Percentiles rank a stretch among this genome's conserved stretches.
Conservation (phyloP, 2,888 invertebrate genomes). For the Spialia ferax region DNA sequence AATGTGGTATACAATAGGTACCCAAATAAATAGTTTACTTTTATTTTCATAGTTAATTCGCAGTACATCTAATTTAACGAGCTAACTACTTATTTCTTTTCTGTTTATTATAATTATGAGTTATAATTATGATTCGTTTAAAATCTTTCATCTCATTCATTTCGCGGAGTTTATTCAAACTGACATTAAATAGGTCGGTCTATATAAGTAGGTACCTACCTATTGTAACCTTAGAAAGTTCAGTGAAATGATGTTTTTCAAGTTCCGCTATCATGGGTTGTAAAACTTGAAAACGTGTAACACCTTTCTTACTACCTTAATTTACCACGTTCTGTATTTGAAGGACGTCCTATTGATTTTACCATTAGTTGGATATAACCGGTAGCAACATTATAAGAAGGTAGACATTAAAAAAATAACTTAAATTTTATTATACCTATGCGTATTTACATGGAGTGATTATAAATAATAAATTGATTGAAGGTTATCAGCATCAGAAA, state of each 20-base stretch:
- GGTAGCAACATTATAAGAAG: not conserved
- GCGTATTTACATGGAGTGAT: not conserved
- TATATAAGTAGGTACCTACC: not conserved
- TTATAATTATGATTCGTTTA: too few species aligned
- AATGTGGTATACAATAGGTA: too few species aligned
- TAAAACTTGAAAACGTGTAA: slow-evolving; percentile 6
- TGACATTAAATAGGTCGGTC: not conserved
- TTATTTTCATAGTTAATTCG: too few species aligned
- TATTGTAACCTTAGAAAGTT: slow-evolving; percentile 28
- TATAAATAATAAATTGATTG: not conserved
- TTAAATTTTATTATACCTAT: not conserved
- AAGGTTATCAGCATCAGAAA: slow-evolving; percentile 2
- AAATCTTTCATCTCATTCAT: too few species aligned
- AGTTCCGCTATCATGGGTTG: slow-evolving; percentile 18
- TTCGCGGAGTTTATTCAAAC: too few species aligned
- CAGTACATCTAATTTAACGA: too few species aligned
- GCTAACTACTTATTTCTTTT: too few species aligned
- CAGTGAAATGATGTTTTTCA: slow-evolving; percentile 30
- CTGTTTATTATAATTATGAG: too few species aligned
- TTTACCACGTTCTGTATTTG: not conserved
- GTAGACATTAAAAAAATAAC: not conserved
- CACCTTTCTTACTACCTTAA: not conserved
- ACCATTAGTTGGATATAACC: not conserved
- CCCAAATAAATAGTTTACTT: too few species aligned
- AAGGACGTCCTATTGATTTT: slow-evolving; percentile 25